A percentile compares a stretch with the other conserved stretches of the same genome.
Conservation (phyloP, 2,113 vertebrate species). For the Barbus barbus region DNA sequence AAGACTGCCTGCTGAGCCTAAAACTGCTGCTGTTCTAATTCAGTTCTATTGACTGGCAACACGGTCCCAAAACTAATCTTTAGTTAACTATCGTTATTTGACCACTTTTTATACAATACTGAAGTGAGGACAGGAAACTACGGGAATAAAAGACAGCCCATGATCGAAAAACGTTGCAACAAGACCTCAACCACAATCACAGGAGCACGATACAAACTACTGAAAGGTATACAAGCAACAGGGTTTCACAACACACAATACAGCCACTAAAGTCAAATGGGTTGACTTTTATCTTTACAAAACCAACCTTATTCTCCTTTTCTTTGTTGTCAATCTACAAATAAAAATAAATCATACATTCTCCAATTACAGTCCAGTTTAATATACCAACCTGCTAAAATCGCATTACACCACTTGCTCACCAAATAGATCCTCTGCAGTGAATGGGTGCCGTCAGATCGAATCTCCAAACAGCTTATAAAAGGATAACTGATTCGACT, state of each 20-base stretch:
- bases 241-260: conserved; percentile 4
- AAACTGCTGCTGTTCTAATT: background rate
- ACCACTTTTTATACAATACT: background rate
- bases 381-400: background rate
- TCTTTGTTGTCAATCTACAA: conserved; percentile 73
- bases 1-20: background rate
- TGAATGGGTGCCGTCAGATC: background rate
- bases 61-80: background rate
- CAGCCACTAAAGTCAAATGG: background rate
- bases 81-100: background rate
- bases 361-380: background rate
- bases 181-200: background rate
- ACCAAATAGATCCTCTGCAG: background rate
- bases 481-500: background rate
- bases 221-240: background rate
- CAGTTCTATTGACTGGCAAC: background rate
- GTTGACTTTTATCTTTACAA: background rate
- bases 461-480: background rate
- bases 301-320: conserved; percentile 70
- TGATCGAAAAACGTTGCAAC: background rate
- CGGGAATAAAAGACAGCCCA: background rate
- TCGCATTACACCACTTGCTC: background rate
- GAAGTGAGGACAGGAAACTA: background rate
- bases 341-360: conserved; percentile 26
- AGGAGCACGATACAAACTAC: background rate